A percentile compares a stretch with the other conserved stretches of the same genome.
These are phyloP conservation scores for Dermatemys mawii DNA, from an alignment of 2,113 vertebrate genomes.

Conservation along the genomic window DNA sequence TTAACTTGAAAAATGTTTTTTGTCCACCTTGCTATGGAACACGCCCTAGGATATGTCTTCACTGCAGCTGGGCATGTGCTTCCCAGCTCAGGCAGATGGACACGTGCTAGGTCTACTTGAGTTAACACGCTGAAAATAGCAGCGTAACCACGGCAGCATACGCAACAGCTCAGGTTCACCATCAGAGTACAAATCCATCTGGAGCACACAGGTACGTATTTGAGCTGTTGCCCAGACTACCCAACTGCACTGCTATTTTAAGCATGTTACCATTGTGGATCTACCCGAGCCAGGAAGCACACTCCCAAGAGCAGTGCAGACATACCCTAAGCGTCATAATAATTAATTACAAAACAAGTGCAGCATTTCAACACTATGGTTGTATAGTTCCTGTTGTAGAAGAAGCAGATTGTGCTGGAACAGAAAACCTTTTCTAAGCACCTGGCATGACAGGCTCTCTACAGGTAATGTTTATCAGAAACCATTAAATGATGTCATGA, in stretches of 20 bases:
- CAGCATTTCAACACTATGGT: neutral
- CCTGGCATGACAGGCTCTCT: neutral
- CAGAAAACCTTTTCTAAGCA: neutral
- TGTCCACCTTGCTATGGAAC: neutral
- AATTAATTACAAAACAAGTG: neutral
- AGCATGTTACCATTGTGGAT: too few species aligned
- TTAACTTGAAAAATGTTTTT: neutral
- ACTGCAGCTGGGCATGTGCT: neutral
- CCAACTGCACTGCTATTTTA: neutral
- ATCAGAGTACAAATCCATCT: neutral
- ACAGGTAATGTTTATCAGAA: neutral
- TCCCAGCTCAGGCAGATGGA: neutral
- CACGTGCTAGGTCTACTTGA: neutral
- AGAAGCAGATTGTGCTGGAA: neutral
- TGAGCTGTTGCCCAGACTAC: neutral
- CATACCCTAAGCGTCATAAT: neutral
- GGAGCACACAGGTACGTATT: neutral
- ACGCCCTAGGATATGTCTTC: neutral
- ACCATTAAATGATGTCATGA: neutral
- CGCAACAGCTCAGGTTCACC: neutral
- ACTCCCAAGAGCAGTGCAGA: neutral
- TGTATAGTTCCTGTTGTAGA: neutral
- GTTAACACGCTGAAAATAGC: neutral
- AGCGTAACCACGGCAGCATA: neutral
- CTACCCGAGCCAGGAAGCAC: neutral